Base-by-base conservation (phyloP, 2,888 invertebrate species). In the Trissolcus japonicus region DNA sequence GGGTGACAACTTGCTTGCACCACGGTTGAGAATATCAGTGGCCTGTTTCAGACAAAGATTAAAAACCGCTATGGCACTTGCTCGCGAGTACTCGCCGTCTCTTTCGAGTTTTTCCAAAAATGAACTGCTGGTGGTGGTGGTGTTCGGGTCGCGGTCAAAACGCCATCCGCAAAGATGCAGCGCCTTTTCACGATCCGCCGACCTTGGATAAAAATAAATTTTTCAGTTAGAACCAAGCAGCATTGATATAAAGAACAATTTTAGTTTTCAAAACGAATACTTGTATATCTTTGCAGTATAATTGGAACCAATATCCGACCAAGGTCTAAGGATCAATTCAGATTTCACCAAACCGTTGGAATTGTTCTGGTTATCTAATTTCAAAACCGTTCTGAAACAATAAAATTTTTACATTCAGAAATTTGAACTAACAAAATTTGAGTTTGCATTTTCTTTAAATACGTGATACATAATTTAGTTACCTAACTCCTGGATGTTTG, bases 11-110 rank as follows among this genome's bases (percentile, higher is more conserved):
- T 87, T 88, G 55, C 89, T 91, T 9, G 93, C 92, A 3, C 95
- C 95, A 80, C 94, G 92, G 79, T 94, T 94, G 69, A 98, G 92
- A 84, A 97, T 95, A 84, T 96, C 95, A 68, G 98, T 95, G 35
- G 98, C 97, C 83, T 93, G 90, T 69, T 94, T 92, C 80, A 98
- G 91, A 86, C 95, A 94, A 83, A 98, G 91, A 89, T 96, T 96
- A 90, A 98, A 98, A 63, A 96, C 94, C 56, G 96, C 95, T 68
- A 98, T 94, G 71, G 98, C 96, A 43, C 98, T 97, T 48, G 97
- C 97, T 86, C 97, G 92, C 67, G 94, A 93, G 90, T 93, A 93
- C 82, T 93, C 92, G 87, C 93, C 92, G 86, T 94, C 94, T 66
- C 92, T 92, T 87, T 95, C 94, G 48, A 96, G 90, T 82, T 93